A percentile compares a stretch with the other conserved stretches of the same genome.
These are phyloP conservation scores for Pygoscelis antarcticus DNA, from an alignment of 2,113 vertebrate genomes.

Conservation along the genomic window DNA sequence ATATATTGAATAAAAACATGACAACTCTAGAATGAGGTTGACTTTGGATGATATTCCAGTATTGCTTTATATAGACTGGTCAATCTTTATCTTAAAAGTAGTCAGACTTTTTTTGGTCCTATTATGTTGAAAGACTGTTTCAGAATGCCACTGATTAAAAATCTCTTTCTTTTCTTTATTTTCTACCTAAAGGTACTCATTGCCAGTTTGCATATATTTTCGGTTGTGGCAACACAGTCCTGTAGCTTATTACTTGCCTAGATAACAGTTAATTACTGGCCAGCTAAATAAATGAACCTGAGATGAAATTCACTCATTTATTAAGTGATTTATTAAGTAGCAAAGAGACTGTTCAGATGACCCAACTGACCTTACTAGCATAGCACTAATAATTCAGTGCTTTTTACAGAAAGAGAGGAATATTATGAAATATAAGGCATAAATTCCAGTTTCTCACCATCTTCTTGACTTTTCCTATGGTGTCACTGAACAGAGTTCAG, in stretches of 20 bases:
- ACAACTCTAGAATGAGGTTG: not conserved
- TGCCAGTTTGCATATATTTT: not conserved
- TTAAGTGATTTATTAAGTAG: not conserved
- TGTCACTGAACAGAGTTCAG: not conserved
- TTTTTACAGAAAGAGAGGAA: not conserved
- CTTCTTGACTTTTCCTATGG: not conserved
- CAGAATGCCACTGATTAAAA: not conserved
- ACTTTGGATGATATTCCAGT: not conserved
- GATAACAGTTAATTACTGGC: not conserved
- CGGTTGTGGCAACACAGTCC: not conserved
- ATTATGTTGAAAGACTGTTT: not conserved
- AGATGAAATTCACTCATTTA: not conserved
- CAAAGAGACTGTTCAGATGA: not conserved
- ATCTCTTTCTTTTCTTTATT: not conserved
- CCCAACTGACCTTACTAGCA: not conserved
- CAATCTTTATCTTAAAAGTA: not conserved
- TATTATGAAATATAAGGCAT: not conserved
- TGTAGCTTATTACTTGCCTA: not conserved
- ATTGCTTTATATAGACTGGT: not conserved
- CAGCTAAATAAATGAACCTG: not conserved
- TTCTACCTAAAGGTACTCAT: not conserved
- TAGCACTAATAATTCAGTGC: not conserved
- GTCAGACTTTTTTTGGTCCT: fast-evolving
- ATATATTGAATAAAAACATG: not conserved
- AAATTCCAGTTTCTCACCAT: not conserved